Conservation (phyloP, 2,888 invertebrate species). For the Actias luna region DNA sequence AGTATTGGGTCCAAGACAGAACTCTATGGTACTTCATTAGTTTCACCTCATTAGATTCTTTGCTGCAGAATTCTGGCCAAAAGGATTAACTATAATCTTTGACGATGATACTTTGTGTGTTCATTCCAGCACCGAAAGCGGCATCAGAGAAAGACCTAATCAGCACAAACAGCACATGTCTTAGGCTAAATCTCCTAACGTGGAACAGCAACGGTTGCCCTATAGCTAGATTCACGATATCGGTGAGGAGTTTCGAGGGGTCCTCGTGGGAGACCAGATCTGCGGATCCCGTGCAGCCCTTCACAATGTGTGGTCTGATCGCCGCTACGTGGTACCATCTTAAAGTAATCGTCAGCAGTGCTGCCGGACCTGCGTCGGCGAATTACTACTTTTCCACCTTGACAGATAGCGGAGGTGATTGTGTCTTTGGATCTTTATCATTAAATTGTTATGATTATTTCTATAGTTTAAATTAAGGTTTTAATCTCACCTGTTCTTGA, state of each 20-base stretch:
- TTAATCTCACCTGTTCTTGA: no score
- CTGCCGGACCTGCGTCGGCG: conserved; percentile 86
- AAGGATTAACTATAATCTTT: no score
- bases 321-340: conserved; percentile 88
- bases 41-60: no score
- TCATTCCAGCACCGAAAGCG: conserved; percentile 69
- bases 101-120: conserved; percentile 4
- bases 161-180: conserved; percentile 88
- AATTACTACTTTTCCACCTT: conserved; percentile 88
- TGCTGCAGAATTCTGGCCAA: no score
- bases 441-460: no score
- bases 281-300: conserved; percentile 72
- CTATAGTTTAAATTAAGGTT: no score
- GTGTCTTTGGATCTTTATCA: conserved; percentile 8
- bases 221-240: conserved; percentile 89
- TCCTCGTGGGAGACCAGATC: conserved; percentile 78
- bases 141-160: conserved; percentile 89
- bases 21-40: no score
- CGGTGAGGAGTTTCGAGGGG: conserved; percentile 80
- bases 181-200: conserved; percentile 88
- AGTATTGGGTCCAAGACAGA: no score
- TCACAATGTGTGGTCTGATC: conserved; percentile 66
- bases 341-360: conserved; percentile 86
- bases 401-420: conserved; percentile 84
- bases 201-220: conserved; percentile 95